Conservation (phyloP, 2,113 vertebrate species). For the Centrocercus urophasianus region DNA sequence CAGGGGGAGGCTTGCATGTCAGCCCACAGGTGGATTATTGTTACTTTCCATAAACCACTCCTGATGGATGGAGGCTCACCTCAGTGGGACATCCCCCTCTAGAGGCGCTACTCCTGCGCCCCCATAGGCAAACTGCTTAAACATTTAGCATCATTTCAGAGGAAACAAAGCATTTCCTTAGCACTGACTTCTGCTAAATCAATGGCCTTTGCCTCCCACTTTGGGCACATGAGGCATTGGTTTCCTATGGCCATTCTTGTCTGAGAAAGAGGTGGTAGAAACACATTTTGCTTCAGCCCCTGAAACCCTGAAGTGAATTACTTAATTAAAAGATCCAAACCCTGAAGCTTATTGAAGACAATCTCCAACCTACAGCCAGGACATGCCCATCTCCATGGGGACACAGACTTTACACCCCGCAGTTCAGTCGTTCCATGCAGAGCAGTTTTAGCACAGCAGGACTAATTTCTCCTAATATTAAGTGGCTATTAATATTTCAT, state of each 20-base stretch:
- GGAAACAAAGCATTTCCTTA: not conserved
- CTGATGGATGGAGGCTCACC: not conserved
- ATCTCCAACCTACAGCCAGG: not conserved
- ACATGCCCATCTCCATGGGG: not conserved
- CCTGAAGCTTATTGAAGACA: not conserved
- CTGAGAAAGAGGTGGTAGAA: not conserved
- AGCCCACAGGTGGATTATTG: not conserved
- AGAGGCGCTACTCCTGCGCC: not conserved
- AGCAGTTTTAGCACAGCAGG: not conserved
- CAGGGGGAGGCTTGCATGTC: not conserved
- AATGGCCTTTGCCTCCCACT: not conserved
- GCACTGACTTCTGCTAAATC: not conserved
- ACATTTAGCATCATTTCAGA: not conserved
- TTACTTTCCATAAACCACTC: not conserved
- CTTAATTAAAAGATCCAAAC: not conserved
- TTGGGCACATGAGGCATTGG: rapidly evolving
- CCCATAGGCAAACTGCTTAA: not conserved
- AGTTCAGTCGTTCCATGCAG: not conserved
- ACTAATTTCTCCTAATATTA: not conserved
- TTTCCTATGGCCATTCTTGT: not conserved
- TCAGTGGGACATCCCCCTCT: not conserved
- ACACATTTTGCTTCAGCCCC: not conserved
- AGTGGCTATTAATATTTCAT: constrained; percentile 56
- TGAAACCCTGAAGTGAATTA: not conserved
- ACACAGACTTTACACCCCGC: not conserved